Percentiles rank a stretch among this genome's conserved stretches.
Evolutionary conservation across 92 coral and sea anemone genomes (phyloP).

Genomic region (Actinernus sp.): DNA sequence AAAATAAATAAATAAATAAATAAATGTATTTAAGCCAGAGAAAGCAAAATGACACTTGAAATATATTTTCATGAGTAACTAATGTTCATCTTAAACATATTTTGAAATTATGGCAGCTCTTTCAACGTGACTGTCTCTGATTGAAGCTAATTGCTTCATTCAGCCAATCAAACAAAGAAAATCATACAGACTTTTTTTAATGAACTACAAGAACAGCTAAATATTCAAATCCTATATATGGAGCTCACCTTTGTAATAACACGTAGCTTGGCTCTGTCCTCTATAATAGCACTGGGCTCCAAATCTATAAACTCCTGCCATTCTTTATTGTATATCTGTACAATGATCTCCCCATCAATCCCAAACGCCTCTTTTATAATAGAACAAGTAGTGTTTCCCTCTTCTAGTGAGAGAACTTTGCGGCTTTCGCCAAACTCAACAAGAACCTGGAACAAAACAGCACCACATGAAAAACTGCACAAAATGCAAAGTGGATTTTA

Average conservation of each 20-base stretch:
- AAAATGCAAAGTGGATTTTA: too few relatives aligned
- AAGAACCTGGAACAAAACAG: neutral
- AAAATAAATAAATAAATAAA: too few relatives aligned
- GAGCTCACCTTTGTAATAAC: conserved; percentile 29
- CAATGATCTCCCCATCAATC: conserved; percentile 12
- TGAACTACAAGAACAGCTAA: conserved; percentile 13
- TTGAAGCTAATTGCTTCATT: conserved; percentile 16
- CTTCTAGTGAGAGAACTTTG: neutral
- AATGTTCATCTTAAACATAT: neutral
- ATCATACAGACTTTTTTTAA: neutral
- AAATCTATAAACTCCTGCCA: conserved; percentile 33
- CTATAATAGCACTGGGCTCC: conserved; percentile 5
- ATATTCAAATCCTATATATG: too few relatives aligned
- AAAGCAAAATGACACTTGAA: neutral
- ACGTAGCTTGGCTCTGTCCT: conserved; percentile 19
- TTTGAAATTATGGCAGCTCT: conserved; percentile 9
- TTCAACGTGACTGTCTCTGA: conserved; percentile 13
- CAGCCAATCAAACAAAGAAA: conserved; percentile 24
- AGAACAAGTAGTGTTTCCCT: neutral
- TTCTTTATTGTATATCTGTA: conserved; percentile 25
- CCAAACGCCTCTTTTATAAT: conserved; percentile 5
- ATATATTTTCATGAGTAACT: conserved; percentile 4
- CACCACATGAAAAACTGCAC: too few relatives aligned
- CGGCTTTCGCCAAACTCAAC: conserved; percentile 1
- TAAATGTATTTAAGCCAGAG: conserved; percentile 11